These are phyloP conservation scores for Uloborus diversus DNA, from an alignment of 1,140 invertebrate species.

Conservation along the genomic window DNA sequence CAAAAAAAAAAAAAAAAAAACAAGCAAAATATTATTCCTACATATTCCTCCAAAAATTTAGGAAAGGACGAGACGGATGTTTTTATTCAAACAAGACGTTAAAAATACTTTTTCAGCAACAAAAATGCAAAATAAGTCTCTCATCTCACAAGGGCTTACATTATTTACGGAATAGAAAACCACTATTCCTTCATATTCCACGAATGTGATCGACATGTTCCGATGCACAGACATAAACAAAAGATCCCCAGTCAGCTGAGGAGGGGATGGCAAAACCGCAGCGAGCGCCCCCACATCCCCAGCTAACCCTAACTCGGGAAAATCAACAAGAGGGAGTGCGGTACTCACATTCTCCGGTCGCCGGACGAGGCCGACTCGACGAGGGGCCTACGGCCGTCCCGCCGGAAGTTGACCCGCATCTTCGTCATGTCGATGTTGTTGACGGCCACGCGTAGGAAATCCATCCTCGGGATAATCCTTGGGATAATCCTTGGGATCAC, in stretches of 20 bases:
- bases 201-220: too few relatives aligned
- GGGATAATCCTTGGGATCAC: background rate
- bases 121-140: too few relatives aligned
- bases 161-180: too few relatives aligned
- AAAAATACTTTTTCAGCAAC: too few relatives aligned
- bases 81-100: too few relatives aligned
- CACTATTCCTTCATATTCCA: too few relatives aligned
- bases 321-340: background rate
- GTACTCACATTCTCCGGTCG: slow-evolving; percentile 35
- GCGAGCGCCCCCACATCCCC: slow-evolving; percentile 17
- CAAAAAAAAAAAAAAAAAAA: too few relatives aligned
- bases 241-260: background rate
- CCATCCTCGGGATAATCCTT: background rate
- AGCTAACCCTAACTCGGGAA: background rate
- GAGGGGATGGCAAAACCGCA: background rate
- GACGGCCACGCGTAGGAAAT: slow-evolving; percentile 36
- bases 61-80: too few relatives aligned
- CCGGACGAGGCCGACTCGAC: slow-evolving; percentile 29
- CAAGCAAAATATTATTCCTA: too few relatives aligned
- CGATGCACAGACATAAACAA: background rate
- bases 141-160: too few relatives aligned
- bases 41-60: too few relatives aligned
- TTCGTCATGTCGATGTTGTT: slow-evolving; percentile 46
- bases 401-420: slow-evolving; percentile 10
- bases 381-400: slow-evolving; percentile 27